Percentiles rank a stretch among this genome's conserved stretches.
Conservation (phyloP, 2,797 vertebrate species). For the Gephyroberyx darwinii region DNA sequence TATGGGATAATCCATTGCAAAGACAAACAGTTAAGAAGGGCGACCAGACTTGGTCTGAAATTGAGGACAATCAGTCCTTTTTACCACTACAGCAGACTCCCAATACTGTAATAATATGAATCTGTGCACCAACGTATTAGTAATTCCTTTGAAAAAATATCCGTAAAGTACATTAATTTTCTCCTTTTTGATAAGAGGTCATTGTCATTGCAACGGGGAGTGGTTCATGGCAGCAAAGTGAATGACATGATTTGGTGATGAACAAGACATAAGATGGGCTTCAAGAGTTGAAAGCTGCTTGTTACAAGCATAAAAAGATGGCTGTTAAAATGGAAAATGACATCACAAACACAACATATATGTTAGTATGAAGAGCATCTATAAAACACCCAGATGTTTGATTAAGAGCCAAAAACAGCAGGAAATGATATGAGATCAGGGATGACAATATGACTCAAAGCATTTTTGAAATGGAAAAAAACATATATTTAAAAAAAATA, state of each 20-base stretch:
- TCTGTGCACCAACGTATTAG: slow-evolving; percentile 48
- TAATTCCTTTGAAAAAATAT: slow-evolving; percentile 22
- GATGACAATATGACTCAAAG: slow-evolving; percentile 66
- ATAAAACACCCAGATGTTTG: slow-evolving; percentile 71
- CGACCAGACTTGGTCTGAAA: slow-evolving; percentile 84
- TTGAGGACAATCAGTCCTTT: slow-evolving; percentile 55
- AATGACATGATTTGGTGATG: slow-evolving; percentile 76
- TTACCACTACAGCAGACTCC: slow-evolving; percentile 53
- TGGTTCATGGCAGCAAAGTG: slow-evolving; percentile 70
- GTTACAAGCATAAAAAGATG: slow-evolving; percentile 75
- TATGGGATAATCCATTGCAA: slow-evolving; percentile 83
- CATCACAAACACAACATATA: slow-evolving; percentile 71
- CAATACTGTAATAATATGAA: slow-evolving; percentile 44
- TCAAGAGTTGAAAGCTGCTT: slow-evolving; percentile 75
- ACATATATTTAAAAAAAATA: background rate
- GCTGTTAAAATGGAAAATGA: slow-evolving; percentile 79
- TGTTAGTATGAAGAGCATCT: slow-evolving; percentile 78
- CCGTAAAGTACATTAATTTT: slow-evolving; percentile 41
- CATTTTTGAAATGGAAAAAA: slow-evolving; percentile 37
- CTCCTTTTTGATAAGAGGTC: slow-evolving; percentile 70
- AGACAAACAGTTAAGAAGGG: slow-evolving; percentile 81
- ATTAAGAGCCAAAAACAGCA: slow-evolving; percentile 73
- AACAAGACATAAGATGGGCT: slow-evolving; percentile 75
- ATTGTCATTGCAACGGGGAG: slow-evolving; percentile 78
- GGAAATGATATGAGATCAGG: slow-evolving; percentile 67